A percentile compares a stretch with the other conserved stretches of the same genome.
Evolutionary conservation across 2,797 vertebrate species (phyloP).

Genomic region (Novumbra hubbsi): DNA sequence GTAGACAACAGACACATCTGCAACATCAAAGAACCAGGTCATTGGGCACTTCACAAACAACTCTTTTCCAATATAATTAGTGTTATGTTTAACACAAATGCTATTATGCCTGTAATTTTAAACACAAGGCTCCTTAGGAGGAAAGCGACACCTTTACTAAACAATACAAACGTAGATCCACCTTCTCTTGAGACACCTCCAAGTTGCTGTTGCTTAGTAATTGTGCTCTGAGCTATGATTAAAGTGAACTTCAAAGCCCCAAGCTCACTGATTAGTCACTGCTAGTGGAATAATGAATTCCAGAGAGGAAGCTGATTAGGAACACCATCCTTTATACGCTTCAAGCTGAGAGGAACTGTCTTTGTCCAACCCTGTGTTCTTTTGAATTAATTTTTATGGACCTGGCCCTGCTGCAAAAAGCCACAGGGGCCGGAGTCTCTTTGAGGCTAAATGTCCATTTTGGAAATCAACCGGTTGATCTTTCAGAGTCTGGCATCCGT

Average conservation of each 20-base stretch:
- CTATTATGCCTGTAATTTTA: conserved; percentile 2
- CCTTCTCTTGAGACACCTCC: conserved; percentile 64
- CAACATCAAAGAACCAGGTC: not conserved
- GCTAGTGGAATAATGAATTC: conserved; percentile 77
- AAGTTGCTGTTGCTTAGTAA: conserved; percentile 81
- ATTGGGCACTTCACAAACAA: not conserved
- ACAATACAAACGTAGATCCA: conserved; percentile 20
- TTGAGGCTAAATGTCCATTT: conserved; percentile 26
- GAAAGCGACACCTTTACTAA: conserved; percentile 18
- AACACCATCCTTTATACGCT: conserved; percentile 60
- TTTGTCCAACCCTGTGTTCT: conserved; percentile 1
- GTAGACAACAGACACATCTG: not conserved
- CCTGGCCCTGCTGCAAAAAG: conserved; percentile 19
- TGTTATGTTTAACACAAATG: not conserved
- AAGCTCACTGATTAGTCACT: conserved; percentile 71
- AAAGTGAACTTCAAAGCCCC: conserved; percentile 80
- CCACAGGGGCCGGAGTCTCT: conserved; percentile 7
- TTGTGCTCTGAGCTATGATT: conserved; percentile 72
- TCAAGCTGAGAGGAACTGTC: conserved; percentile 40
- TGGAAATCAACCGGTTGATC: conserved; percentile 31
- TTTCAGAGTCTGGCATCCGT: conserved; percentile 23
- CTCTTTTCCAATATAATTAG: not conserved
- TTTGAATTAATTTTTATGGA: conserved; percentile 27
- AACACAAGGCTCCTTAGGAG: conserved; percentile 6
- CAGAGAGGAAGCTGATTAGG: conserved; percentile 72